Evolutionary conservation across 2,888 invertebrate species (phyloP), one percentile per base, ranked within the genome.

Genomic region (Apodemia duryi): DNA sequence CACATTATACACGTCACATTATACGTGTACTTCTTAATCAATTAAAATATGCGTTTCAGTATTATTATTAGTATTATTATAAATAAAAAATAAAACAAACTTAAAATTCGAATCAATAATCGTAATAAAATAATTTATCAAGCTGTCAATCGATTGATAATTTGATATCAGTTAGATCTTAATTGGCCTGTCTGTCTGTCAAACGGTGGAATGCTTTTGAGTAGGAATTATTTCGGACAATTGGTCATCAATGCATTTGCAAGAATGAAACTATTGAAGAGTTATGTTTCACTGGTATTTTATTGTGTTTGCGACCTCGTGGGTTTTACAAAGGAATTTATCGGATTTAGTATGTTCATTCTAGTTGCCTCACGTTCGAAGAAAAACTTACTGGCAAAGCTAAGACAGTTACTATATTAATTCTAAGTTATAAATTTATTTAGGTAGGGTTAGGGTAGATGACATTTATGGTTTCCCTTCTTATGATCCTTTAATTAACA

Each of bases 101-200:
- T 6, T 54, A 54, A 29, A 54, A 54, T 5, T 11, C 54, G 54
- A 54, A 29, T 54, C 28, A 54, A 54, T 54, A 11, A 29, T 54
- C 29, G 54, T 54, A 54, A 54, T 54, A 54, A 54, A 54, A 57
- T 38, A 60, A 66, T 66, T 66, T 71, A 71, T 71, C 70, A 65
- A 66, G 43, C 38, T 43, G 65, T 71, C 71, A 68, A 70, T 71
- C 71, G 29, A 49, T 65, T 32, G 38, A 38, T 67, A 65, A 68
- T 65, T 61, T 70, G 52, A 68, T 71, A 72, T 72, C 72, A 10
- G 52, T 10, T 29, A 65, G 49, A 72, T 72, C 72, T 70, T 66
- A 70, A 71, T 71, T 71, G 71, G 68, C 67, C 65, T 62, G 65
- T 62, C 54, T 65, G 57, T 65, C 64, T 66, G 68, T 68, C 65